phyloP scores from a whole-genome alignment of 2,113 vertebrate species.

The Corydoras sp. region DNA sequence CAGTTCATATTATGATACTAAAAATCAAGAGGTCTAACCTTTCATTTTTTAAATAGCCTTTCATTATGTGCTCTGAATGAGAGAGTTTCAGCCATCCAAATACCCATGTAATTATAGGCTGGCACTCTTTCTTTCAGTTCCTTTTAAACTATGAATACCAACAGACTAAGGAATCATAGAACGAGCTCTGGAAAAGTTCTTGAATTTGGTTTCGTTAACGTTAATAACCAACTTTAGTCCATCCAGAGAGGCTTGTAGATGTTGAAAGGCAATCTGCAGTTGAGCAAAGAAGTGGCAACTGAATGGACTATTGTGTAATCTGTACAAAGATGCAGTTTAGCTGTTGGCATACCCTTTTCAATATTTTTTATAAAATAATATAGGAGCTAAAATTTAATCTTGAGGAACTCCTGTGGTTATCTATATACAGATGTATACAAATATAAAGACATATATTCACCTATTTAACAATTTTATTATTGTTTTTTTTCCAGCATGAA shows the following conservation, averaged over 20 bases:
- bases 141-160: constrained; percentile 8
- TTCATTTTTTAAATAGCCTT: neutral
- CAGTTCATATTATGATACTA: neutral
- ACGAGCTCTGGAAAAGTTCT: neutral
- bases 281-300: constrained; percentile 4
- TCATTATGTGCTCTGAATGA: neutral
- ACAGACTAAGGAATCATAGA: neutral
- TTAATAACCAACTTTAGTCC: constrained; percentile 14
- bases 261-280: neutral
- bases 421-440: too few species aligned
- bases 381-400: too few species aligned
- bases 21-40: neutral
- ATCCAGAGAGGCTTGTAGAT: constrained; percentile 1
- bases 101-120: constrained; percentile 20
- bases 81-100: constrained; percentile 1
- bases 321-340: neutral
- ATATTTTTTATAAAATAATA: neutral
- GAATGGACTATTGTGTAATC: neutral
- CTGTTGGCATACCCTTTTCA: neutral
- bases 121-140: constrained; percentile 4
- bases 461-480: too few species aligned
- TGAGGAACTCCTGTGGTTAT: too few species aligned
- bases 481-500: too few species aligned
- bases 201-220: constrained; percentile 16
- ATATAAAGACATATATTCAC: too few species aligned